Percentiles rank a stretch among this genome's conserved stretches.
Conservation (phyloP, 2,113 vertebrate species). For the Melanocharis versteri region DNA sequence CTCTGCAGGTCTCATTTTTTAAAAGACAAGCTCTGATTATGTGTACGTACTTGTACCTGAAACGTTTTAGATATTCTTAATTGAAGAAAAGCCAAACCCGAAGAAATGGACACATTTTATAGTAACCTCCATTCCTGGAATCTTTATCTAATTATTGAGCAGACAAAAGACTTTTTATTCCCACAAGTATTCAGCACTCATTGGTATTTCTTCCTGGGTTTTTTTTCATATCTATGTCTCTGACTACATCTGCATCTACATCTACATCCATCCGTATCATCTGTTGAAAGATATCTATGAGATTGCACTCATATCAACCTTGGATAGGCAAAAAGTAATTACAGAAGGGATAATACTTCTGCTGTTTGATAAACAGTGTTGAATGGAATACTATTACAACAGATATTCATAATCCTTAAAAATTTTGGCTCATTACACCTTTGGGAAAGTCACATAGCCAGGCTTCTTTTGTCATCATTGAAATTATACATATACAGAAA, state of each 20-base stretch:
- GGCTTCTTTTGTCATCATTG: not conserved
- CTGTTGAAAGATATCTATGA: rapidly evolving
- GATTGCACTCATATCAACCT: not conserved
- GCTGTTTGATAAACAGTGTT: not conserved
- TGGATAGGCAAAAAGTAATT: not conserved
- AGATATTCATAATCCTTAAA: not conserved
- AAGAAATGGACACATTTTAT: not conserved
- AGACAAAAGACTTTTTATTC: not conserved
- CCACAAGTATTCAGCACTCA: not conserved
- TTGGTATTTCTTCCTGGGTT: not conserved
- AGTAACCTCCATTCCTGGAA: not conserved
- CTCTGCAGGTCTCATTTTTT: not conserved
- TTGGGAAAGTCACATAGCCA: not conserved
- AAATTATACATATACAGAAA: not conserved
- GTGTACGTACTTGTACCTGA: not conserved
- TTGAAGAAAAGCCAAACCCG: not conserved
- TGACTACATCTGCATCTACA: not conserved
- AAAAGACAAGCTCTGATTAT: not conserved
- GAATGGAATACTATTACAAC: not conserved
- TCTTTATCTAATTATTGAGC: not conserved
- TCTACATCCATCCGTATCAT: not conserved
- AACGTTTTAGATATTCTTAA: not conserved
- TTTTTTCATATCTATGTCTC: not conserved
- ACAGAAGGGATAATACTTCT: not conserved
- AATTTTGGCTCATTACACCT: not conserved